Percentiles rank a stretch among this genome's conserved stretches.
Conservation (phyloP, 2,888 invertebrate species). For the Dryobotodes eremita region DNA sequence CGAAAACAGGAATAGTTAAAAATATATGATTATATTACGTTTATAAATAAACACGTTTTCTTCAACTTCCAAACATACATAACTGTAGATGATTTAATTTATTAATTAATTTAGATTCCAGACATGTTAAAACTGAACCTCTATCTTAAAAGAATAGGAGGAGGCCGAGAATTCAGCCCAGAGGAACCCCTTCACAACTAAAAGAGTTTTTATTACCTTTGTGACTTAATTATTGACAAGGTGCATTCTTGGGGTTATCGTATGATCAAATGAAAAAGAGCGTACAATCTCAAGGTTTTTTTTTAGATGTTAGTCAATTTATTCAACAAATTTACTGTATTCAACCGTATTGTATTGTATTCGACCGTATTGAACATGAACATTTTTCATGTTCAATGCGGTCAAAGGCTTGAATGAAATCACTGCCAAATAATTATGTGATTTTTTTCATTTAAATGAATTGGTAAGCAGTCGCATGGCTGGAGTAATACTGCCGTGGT, state of each 20-base stretch:
- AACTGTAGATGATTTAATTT: too few relatives aligned
- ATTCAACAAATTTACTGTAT: not conserved
- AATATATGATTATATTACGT: not conserved
- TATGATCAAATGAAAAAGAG: not conserved
- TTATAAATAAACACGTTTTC: not conserved
- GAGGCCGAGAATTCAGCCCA: not conserved
- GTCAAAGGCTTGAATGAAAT: conserved; percentile 11
- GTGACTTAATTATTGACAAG: not conserved
- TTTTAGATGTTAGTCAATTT: not conserved
- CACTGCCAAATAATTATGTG: not conserved
- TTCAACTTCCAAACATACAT: not conserved
- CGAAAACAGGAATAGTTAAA: too few relatives aligned
- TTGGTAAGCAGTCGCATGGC: too few relatives aligned
- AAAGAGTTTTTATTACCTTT: not conserved
- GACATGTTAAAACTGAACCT: too few relatives aligned
- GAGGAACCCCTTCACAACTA: not conserved
- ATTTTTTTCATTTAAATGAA: too few relatives aligned
- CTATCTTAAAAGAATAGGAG: too few relatives aligned
- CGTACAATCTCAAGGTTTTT: not conserved
- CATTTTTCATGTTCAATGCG: not conserved
- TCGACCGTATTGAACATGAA: too few relatives aligned
- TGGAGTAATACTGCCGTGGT: too few relatives aligned
- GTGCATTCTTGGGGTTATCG: not conserved
- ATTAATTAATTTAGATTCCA: not conserved
- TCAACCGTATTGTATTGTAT: too few relatives aligned